phyloP scores from a whole-genome alignment of 1,140 invertebrate genomes.

The Macrocentrus cingulum region DNA sequence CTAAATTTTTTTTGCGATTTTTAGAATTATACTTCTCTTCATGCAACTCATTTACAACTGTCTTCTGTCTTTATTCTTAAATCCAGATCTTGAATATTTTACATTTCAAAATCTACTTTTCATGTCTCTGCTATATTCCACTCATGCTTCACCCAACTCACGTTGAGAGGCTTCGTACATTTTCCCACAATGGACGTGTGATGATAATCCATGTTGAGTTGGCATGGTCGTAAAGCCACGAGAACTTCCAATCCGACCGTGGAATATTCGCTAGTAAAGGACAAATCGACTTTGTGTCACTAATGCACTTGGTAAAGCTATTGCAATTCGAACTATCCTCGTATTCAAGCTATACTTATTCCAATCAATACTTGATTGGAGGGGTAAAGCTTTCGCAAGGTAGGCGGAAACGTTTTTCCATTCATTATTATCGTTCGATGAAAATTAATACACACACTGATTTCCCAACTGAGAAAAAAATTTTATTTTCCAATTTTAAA shows the following conservation, averaged over 20 bases:
- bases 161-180: constrained; percentile 24
- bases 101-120: constrained; percentile 1
- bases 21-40: no score
- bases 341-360: constrained; percentile 32
- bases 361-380: no score
- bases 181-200: neutral
- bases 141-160: constrained; percentile 11
- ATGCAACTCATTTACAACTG: no score
- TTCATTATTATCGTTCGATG: no score
- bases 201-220: constrained; percentile 31
- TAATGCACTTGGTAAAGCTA: constrained; percentile 33
- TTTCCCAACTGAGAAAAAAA: no score
- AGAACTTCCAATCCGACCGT: constrained; percentile 13
- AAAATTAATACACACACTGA: no score
- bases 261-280: neutral
- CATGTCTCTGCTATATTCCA: neutral
- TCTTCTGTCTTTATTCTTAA: no score
- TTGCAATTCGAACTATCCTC: constrained; percentile 2
- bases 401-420: no score
- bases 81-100: no score
- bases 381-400: no score
- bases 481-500: no score
- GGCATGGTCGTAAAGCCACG: constrained; percentile 24
- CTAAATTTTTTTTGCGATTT: no score
- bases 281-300: constrained; percentile 29